phyloP scores from a whole-genome alignment of 2,113 vertebrate species.

The Pampusana beccarii region DNA sequence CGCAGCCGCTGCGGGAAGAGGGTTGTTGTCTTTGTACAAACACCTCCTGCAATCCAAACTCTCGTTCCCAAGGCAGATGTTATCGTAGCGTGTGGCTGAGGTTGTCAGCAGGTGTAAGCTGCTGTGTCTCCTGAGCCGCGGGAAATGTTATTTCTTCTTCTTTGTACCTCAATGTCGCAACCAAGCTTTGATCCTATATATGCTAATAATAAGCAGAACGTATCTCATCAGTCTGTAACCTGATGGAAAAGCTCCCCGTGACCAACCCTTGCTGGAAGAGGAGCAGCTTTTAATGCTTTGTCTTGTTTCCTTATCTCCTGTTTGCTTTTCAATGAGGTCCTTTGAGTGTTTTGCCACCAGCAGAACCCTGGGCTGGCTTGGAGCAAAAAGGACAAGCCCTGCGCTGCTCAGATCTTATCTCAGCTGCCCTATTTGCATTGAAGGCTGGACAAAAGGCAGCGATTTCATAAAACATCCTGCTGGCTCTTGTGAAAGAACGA shows the following conservation, averaged over 20 bases:
- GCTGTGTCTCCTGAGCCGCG: neutral
- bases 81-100: neutral
- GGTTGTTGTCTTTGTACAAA: neutral
- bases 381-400: neutral
- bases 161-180: neutral
- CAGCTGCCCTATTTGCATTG: constrained; percentile 30
- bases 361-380: neutral
- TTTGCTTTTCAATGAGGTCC: neutral
- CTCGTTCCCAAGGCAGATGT: neutral
- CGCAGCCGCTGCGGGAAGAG: neutral
- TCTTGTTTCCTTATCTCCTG: neutral
- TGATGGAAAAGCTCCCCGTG: neutral
- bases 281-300: neutral
- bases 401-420: neutral
- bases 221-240: neutral
- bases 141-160: neutral
- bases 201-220: neutral
- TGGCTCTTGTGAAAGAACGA: constrained; percentile 11
- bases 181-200: neutral
- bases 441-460: constrained; percentile 55
- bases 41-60: neutral
- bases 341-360: neutral
- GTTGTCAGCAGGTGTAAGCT: neutral
- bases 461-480: neutral
- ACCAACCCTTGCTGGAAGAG: neutral